phyloP scores from a whole-genome alignment of 2,888 invertebrate species.

The Sycophila texana region DNA sequence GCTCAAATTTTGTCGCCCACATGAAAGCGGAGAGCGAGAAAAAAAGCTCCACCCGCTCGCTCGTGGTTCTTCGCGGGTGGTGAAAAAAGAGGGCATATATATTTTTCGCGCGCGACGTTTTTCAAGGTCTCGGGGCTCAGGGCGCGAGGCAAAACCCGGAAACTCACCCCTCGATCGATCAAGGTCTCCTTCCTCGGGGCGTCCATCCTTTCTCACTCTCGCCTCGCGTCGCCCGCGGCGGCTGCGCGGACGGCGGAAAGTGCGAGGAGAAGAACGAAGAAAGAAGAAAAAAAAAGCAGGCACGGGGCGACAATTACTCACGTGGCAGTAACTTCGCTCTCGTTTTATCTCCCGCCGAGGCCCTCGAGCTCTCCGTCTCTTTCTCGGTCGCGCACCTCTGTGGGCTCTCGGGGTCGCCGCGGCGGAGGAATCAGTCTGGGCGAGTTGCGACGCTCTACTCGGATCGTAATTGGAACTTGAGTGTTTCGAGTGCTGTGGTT shows the following conservation, averaged over 20 bases:
- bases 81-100: slow-evolving; percentile 17
- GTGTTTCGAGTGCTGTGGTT: no score
- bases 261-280: neutral
- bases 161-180: slow-evolving; percentile 47
- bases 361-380: neutral
- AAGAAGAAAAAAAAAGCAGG: neutral
- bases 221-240: neutral
- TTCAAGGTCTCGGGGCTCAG: slow-evolving; percentile 38
- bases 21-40: neutral
- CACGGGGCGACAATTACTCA: slow-evolving; percentile 40
- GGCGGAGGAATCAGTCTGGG: neutral
- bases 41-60: no score
- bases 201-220: slow-evolving; percentile 26
- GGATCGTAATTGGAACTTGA: neutral
- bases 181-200: slow-evolving; percentile 39
- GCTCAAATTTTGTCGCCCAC: neutral
- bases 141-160: slow-evolving; percentile 35
- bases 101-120: slow-evolving; percentile 19
- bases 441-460: neutral
- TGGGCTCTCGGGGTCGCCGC: neutral
- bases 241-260: neutral
- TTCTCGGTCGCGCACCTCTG: neutral
- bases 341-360: slow-evolving; percentile 6
- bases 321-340: neutral
- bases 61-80: neutral